Evolutionary conservation across 2,797 vertebrate species (phyloP).

Genomic region (Delichon dasypus): DNA sequence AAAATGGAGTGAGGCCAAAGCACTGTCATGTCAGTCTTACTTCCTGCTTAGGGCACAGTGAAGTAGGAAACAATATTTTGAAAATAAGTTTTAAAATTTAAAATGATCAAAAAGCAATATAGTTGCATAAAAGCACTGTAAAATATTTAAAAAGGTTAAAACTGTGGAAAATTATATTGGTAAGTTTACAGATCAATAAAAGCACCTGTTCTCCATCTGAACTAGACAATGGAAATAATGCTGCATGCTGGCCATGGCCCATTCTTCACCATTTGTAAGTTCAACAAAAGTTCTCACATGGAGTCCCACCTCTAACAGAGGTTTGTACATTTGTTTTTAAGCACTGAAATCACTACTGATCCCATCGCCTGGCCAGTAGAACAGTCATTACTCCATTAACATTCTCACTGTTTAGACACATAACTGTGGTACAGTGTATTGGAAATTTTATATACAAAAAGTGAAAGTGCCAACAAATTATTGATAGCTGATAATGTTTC

Average conservation of each 20-base stretch:
- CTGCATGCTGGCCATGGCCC: slow-evolving; percentile 87
- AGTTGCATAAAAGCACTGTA: slow-evolving; percentile 93
- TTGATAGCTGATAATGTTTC: slow-evolving; percentile 89
- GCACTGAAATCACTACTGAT: slow-evolving; percentile 86
- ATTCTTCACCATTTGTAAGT: slow-evolving; percentile 86
- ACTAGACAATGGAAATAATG: slow-evolving; percentile 87
- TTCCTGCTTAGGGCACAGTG: slow-evolving; percentile 87
- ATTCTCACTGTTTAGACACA: slow-evolving; percentile 89
- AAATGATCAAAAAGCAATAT: slow-evolving; percentile 91
- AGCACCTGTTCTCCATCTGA: slow-evolving; percentile 89
- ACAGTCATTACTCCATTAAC: slow-evolving; percentile 89
- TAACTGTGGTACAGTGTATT: slow-evolving; percentile 88
- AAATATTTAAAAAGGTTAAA: slow-evolving; percentile 91
- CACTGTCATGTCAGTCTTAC: slow-evolving; percentile 87
- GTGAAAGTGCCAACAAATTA: slow-evolving; percentile 90
- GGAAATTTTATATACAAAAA: slow-evolving; percentile 89
- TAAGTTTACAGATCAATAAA: slow-evolving; percentile 92
- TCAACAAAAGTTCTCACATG: slow-evolving; percentile 86
- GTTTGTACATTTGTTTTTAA: slow-evolving; percentile 85
- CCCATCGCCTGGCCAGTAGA: slow-evolving; percentile 87
- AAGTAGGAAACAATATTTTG: slow-evolving; percentile 88
- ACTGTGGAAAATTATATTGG: slow-evolving; percentile 91
- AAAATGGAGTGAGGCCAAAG: slow-evolving; percentile 87
- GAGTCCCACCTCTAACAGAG: slow-evolving; percentile 82
- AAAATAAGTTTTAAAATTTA: slow-evolving; percentile 88